Evolutionary conservation across 2,888 invertebrate species (phyloP), one percentile per base, ranked within the genome.

Genomic region (Phyllotreta striolata): DNA sequence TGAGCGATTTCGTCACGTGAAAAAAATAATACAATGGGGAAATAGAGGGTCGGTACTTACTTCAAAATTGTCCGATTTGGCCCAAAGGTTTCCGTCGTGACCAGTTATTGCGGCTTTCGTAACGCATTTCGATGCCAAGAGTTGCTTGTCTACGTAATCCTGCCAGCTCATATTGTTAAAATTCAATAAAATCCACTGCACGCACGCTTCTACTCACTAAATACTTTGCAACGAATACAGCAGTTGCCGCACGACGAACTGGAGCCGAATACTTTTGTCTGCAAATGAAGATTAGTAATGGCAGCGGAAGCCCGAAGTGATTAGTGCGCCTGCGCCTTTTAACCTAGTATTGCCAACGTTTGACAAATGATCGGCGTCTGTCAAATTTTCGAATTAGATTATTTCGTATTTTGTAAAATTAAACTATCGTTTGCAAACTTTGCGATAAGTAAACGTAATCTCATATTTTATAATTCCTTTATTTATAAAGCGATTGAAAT

Each of bases 111-210:
- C 94, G 80, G 95, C 95, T 88, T 93, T 93, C 85, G 91, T 91
- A 81, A 95, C 94, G 90, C 94, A 95, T 85, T 91, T 91, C 84
- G 95, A 94, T 83, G 94, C 94, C 87, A 95, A 88, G 87, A 95
- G 91, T 88, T 95, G 95, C 89, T 94, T 95, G 88, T 95, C 95
- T 85, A 95, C 93, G 88, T 95, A 95, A 91, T 95, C 95, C 91
- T 95, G 95, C 95, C 95, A 95, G 91, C 94, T 95, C 95, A 95
- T 95, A 85, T 85, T 89, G 85, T 72, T 73, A 73, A 60, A 73
- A 72, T 74, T 73, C 72, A 76, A 70, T 70, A 67, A 71, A 72
- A 70, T 72, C 69, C 79, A 79, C 79, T 75, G 74, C 79, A 80
- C 80, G 77, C 80, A 76, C 80, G 73, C 69, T 74, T 76, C 73